Conservation (phyloP, 2,113 vertebrate species). For the Thunnus thynnus region DNA sequence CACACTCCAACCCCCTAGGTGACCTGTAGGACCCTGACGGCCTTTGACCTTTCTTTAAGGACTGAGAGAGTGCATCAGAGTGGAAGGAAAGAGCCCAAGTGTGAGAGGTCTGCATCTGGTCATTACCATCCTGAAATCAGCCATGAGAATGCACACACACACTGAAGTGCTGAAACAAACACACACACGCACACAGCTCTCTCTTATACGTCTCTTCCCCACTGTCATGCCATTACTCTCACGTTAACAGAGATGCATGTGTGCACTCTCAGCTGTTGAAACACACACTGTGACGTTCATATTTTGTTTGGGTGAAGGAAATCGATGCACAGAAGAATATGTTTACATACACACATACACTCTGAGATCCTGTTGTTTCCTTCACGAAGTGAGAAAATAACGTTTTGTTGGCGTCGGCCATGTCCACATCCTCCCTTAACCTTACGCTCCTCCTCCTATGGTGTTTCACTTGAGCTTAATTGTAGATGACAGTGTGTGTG, state of each 20-base stretch:
- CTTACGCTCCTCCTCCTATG: constrained; percentile 73
- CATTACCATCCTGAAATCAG: constrained; percentile 57
- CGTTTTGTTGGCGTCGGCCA: constrained; percentile 47
- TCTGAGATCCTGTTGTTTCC: constrained; percentile 28
- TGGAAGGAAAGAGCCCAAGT: constrained; percentile 71
- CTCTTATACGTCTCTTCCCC: constrained; percentile 32
- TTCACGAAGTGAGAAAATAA: constrained; percentile 65
- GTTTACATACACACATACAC: constrained; percentile 1
- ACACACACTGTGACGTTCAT: constrained; percentile 6
- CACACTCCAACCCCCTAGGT: constrained; percentile 63
- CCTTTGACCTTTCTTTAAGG: constrained; percentile 77
- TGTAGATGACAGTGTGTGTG: constrained; percentile 79
- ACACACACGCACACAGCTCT: constrained; percentile 6
- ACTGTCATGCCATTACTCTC: constrained; percentile 25
- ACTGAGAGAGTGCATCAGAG: constrained; percentile 61
- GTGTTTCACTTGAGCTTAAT: constrained; percentile 80
- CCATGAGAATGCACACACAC: constrained; percentile 50
- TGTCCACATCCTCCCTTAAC: constrained; percentile 64
- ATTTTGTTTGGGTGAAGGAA: constrained; percentile 10
- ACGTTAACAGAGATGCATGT: constrained; percentile 26
- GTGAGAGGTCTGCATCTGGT: constrained; percentile 78
- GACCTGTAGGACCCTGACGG: constrained; percentile 69
- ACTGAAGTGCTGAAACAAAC: background rate
- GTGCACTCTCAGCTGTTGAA: constrained; percentile 39
- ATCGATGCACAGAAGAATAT: constrained; percentile 27